Evolutionary conservation across 2,888 invertebrate species (phyloP), one percentile per base, ranked within the genome.

Genomic region (Lumbricus terrestris): DNA sequence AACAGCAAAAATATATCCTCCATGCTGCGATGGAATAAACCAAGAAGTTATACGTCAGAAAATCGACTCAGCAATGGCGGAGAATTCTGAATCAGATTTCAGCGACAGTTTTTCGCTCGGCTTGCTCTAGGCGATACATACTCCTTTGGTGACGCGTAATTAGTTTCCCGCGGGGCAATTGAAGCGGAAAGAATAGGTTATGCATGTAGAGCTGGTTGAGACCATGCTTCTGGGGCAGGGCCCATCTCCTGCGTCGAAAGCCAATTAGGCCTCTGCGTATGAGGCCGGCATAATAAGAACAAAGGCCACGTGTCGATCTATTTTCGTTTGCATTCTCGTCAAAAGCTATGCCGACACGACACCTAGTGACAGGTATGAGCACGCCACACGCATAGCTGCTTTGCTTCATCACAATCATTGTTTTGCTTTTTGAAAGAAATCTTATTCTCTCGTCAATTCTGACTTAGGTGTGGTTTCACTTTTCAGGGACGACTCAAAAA

Each of bases 331-430:
- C 69, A 6, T 69, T 69, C 69, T 69, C 69, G 69, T 69, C 29
- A 54, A 8, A 13, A n/a, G 69, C 8, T n/a, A 29, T 69, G n/a
- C 69, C 69, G 69, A n/a, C 29, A n/a, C 69, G 69, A n/a, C n/a
- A 69, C n/a, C 69, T 69, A n/a, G n/a, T n/a, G 69, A n/a, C 69
- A n/a, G 69, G 69, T 69, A n/a, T 69, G 69, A n/a, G 69, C 69
- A n/a, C 47, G 23, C 8, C 69, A n/a, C 69, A 69, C n/a, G n/a
- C n/a, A 3, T n/a, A 11, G 29, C 29, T 69, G 69, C 29, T 8
- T 69, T 47, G 47, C 15, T 40, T 40, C 40, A 40, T 38, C n/a
- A 54, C n/a, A 69, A n/a, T 69, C 16, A n/a, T n/a, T 69, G 29
- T 6, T n/a, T 11, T 29, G 69, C n/a, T 11, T 69, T 69, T n/a